Percentiles rank a stretch among this genome's conserved stretches.
These are phyloP conservation scores for Scaeva pyrastri DNA, from an alignment of 2,888 invertebrate genomes.

Conservation along the genomic window DNA sequence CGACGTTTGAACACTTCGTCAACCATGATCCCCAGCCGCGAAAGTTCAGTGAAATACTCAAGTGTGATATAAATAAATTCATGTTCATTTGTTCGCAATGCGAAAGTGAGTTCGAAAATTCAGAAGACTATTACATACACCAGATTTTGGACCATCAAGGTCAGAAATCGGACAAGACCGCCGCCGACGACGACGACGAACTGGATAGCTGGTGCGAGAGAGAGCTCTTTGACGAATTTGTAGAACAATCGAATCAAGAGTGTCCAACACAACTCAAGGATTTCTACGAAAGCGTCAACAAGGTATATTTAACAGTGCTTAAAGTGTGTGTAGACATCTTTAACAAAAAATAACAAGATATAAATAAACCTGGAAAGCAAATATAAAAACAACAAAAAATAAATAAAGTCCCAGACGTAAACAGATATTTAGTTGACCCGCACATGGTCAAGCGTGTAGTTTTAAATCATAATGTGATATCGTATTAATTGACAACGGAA, in stretches of 20 bases:
- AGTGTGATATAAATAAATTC: conserved; percentile 73
- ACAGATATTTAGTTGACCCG: conserved; percentile 45
- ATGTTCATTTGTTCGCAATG: conserved; percentile 72
- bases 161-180: conserved; percentile 24
- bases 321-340: neutral
- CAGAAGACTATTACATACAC: conserved; percentile 62
- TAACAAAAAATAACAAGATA: conserved; percentile 6
- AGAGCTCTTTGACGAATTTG: conserved; percentile 60
- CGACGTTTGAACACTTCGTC: conserved; percentile 61
- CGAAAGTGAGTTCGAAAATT: conserved; percentile 66
- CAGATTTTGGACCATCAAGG: conserved; percentile 66
- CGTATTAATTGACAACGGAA: neutral
- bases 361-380: conserved; percentile 25
- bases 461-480: conserved; percentile 24
- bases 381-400: neutral
- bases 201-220: conserved; percentile 60
- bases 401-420: conserved; percentile 45
- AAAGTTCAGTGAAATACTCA: conserved; percentile 68
- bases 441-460: conserved; percentile 33
- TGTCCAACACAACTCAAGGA: conserved; percentile 43
- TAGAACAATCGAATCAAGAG: conserved; percentile 37
- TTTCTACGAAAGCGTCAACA: conserved; percentile 62
- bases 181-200: too few species aligned
- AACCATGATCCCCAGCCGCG: conserved; percentile 70
- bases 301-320: conserved; percentile 35